Evolutionary conservation across 2,797 vertebrate species (phyloP).

Genomic region (Notoglanidium macrostoma): DNA sequence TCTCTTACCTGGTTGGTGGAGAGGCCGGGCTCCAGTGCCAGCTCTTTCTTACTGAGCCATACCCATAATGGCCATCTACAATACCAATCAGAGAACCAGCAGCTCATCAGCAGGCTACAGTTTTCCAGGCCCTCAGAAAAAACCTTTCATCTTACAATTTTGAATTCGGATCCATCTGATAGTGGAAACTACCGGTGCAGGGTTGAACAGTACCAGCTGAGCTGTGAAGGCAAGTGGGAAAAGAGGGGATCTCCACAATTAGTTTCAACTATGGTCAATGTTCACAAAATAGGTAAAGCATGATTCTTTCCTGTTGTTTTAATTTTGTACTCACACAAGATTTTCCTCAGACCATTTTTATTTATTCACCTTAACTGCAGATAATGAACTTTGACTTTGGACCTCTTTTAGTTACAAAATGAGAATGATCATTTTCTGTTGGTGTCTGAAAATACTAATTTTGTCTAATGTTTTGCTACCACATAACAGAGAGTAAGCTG

Average conservation of each 20-base stretch:
- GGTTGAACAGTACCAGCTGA: constrained; percentile 49
- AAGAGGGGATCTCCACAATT: neutral
- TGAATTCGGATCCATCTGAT: constrained; percentile 42
- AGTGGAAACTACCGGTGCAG: constrained; percentile 53
- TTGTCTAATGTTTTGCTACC: neutral
- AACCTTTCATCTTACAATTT: constrained; percentile 45
- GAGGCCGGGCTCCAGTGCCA: neutral
- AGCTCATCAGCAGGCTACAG: constrained; percentile 39
- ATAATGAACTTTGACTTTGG: neutral
- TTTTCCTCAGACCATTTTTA: neutral
- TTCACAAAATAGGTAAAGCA: constrained; percentile 40
- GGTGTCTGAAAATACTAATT: neutral
- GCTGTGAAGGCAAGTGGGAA: constrained; percentile 40
- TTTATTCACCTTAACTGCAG: neutral
- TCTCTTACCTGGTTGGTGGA: constrained; percentile 27
- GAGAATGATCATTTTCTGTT: neutral
- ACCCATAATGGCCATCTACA: constrained; percentile 26
- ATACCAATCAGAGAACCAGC: constrained; percentile 13
- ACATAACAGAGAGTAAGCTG: constrained; percentile 47
- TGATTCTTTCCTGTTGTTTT: neutral
- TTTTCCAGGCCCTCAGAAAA: constrained; percentile 47
- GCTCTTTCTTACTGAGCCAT: constrained; percentile 1
- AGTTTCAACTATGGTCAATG: constrained; percentile 37
- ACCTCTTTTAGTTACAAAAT: neutral
- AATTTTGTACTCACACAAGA: neutral